phyloP scores from a whole-genome alignment of 2,113 vertebrate genomes.

The Epinephelus fuscoguttatus region DNA sequence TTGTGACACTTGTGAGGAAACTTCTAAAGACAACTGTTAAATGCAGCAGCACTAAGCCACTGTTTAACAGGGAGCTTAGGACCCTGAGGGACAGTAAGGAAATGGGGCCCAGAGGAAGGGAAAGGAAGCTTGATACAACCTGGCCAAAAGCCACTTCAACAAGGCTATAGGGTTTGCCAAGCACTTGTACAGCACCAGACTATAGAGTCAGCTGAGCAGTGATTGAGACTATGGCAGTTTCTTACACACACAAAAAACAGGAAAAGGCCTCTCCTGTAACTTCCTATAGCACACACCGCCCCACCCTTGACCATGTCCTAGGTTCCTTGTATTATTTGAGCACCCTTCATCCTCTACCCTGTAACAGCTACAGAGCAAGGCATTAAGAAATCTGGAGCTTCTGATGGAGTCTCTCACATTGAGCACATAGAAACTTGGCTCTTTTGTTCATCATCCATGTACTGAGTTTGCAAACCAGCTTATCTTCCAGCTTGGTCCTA shows the following conservation, averaged over 20 bases:
- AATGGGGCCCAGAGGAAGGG: not conserved
- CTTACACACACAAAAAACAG: conserved; percentile 25
- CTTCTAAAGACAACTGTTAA: not conserved
- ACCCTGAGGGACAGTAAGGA: not conserved
- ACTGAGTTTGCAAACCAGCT: not conserved
- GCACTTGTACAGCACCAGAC: conserved; percentile 8
- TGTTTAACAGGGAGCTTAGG: conserved; percentile 8
- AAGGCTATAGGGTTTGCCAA: not conserved
- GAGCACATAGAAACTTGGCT: not conserved
- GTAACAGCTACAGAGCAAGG: not conserved
- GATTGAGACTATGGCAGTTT: conserved; percentile 8
- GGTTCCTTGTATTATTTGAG: conserved; percentile 54
- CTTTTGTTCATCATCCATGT: not conserved
- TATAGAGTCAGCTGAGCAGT: not conserved
- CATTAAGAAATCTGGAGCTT: not conserved
- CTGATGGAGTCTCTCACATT: not conserved
- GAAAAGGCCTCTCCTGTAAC: conserved; percentile 49
- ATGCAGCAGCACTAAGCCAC: not conserved
- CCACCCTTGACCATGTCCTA: conserved; percentile 17
- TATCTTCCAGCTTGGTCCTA: not conserved
- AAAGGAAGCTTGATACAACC: conserved; percentile 10
- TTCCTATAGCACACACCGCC: not conserved
- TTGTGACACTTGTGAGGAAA: not conserved
- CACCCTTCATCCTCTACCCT: not conserved
- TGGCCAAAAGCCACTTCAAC: conserved; percentile 9